Base-by-base conservation (phyloP, 2,113 vertebrate genomes). In the Pachyramphus minor region DNA sequence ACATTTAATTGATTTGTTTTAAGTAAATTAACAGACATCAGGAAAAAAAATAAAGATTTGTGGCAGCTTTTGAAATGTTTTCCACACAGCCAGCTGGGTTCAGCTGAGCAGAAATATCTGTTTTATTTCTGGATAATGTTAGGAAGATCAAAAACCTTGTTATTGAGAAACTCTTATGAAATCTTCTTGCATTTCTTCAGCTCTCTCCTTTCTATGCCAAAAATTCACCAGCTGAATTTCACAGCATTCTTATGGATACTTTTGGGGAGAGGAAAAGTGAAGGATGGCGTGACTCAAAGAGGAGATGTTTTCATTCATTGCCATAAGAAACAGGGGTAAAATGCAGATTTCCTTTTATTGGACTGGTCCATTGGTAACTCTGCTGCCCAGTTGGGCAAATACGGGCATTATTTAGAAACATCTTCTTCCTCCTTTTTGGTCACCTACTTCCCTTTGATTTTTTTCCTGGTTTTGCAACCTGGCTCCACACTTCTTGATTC, bases 1-100 rank as follows among this genome's bases (percentile, higher is more conserved):
- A 62, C 58, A 67, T 83, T 87, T 95, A 97, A 96, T 97, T 96
- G 95, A 95, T 96, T 96, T 96, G 95, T 96, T 96, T 96, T 94
- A 97, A 93, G 74, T 66, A 93, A 95, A 96, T 94, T 90, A 95
- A 94, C 78, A 96, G 89, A 83, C 84, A 91, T 85, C 28, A 55
- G 53, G 25, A 23, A 12, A 50, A 50, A 59, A 28, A 45, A 63
- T 47, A 30, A 69, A 88, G 62, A 68, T 75, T 77, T 79, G 64
- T 87, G 82, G 42, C 84, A 95, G 84, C 79, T 95, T 94, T 93
- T 84, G 90, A 95, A 96, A 91, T 91, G 62, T 96, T 96, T 96
- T 95, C 87, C 76, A 87, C 78, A 37, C 75, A 96, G 75, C 62
- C 89, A 96, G 95, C 93, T 96, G 93, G 84, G 63, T 80, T 96